These are phyloP conservation scores for Eidolon dupreanum DNA, from an alignment of 2,797 vertebrate genomes.

Conservation along the genomic window DNA sequence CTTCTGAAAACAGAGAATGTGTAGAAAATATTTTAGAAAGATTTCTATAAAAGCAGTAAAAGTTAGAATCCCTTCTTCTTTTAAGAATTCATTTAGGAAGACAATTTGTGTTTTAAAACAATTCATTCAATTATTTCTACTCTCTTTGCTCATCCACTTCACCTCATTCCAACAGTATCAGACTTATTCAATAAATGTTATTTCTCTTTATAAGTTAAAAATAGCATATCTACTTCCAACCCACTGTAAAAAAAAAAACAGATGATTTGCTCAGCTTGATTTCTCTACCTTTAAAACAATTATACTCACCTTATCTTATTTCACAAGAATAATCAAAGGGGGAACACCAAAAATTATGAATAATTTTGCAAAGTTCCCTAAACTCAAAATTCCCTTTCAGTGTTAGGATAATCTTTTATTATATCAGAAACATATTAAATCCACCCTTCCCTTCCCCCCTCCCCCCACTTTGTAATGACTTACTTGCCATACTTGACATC, in stretches of 20 bases:
- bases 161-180: background rate
- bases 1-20: conserved; percentile 47
- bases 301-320: background rate
- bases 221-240: background rate
- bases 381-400: background rate
- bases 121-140: conserved; percentile 15
- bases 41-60: conserved; percentile 49
- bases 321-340: conserved; percentile 10
- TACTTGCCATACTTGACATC: conserved; percentile 94
- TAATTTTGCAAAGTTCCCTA: background rate
- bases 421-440: background rate
- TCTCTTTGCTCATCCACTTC: background rate
- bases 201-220: conserved; percentile 1
- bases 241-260: background rate
- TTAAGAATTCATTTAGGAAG: conserved; percentile 14
- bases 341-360: background rate
- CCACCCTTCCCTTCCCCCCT: background rate
- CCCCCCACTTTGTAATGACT: conserved; percentile 59
- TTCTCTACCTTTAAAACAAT: conserved; percentile 50
- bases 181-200: background rate
- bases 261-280: background rate
- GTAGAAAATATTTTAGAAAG: conserved; percentile 20
- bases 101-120: background rate
- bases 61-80: background rate
- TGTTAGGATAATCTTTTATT: background rate